Evolutionary conservation across 2,888 invertebrate species (phyloP).

Genomic region (Melanophora roralis): DNA sequence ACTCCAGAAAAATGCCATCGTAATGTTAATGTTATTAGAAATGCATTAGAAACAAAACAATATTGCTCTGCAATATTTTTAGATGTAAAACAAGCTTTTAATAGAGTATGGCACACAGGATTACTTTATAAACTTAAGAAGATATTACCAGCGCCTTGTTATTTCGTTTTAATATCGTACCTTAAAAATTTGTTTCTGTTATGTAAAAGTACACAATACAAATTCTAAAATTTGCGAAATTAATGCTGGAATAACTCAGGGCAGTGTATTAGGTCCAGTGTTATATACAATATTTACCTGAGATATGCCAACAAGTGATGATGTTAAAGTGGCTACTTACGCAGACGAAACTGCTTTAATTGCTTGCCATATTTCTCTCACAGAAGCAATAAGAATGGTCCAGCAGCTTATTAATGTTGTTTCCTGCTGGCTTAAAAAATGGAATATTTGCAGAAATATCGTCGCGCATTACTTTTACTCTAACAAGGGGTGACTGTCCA

Average conservation of each 20-base stretch:
- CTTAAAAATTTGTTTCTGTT: slow-evolving; percentile 52
- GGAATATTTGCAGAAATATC: neutral
- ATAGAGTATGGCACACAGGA: neutral
- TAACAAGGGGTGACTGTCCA: neutral
- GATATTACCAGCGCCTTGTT: neutral
- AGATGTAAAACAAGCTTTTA: neutral
- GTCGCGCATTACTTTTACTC: neutral
- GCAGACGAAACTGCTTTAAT: no score
- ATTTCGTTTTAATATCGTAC: neutral
- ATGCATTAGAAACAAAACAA: slow-evolving; percentile 11
- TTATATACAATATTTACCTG: slow-evolving; percentile 7
- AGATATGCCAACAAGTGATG: neutral
- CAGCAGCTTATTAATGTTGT: no score
- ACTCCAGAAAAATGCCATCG: slow-evolving; percentile 28
- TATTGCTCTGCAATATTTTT: neutral
- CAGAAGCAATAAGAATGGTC: no score
- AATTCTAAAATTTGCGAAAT: neutral
- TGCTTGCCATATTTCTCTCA: no score
- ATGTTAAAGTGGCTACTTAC: no score
- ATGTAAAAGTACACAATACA: neutral
- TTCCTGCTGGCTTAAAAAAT: no score
- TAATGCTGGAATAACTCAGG: neutral
- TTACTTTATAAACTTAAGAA: neutral
- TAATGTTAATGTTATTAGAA: neutral
- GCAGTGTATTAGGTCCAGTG: slow-evolving; percentile 8